Evolutionary conservation across 2,888 invertebrate genomes (phyloP).

Genomic region (Craniophora ligustri): DNA sequence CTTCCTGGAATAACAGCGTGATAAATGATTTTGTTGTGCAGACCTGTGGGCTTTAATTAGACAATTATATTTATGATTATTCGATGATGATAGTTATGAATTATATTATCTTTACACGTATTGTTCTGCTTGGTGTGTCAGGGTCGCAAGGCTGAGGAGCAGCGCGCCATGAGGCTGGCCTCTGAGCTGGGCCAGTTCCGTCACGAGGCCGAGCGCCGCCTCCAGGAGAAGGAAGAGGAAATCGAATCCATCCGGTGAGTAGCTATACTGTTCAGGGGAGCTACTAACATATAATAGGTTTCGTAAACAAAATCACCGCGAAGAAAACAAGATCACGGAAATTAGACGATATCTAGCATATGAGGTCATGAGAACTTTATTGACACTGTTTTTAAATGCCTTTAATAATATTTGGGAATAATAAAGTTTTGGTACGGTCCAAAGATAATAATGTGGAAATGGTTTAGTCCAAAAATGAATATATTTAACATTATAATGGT

Average conservation of each 20-base stretch:
- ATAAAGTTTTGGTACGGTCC: too few relatives aligned
- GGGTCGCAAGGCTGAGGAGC: constrained; percentile 99
- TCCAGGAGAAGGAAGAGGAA: constrained; percentile 99
- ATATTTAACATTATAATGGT: not conserved
- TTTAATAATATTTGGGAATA: too few relatives aligned
- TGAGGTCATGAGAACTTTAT: too few relatives aligned
- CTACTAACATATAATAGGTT: not conserved
- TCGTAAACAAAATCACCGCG: too few relatives aligned
- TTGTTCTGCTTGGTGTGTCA: constrained; percentile 67
- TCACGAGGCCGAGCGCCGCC: constrained; percentile 98
- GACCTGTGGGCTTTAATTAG: too few relatives aligned
- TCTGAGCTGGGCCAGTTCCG: constrained; percentile 98
- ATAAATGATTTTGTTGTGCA: constrained; percentile 1
- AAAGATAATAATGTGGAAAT: too few relatives aligned
- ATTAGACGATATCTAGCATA: too few relatives aligned
- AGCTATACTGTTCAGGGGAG: not conserved
- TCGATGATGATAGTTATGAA: too few relatives aligned
- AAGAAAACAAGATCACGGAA: not conserved
- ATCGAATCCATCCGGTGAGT: constrained; percentile 98
- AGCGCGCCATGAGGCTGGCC: constrained; percentile 96
- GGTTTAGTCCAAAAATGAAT: too few relatives aligned
- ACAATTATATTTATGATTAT: too few relatives aligned
- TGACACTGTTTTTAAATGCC: too few relatives aligned
- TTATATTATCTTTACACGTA: not conserved
- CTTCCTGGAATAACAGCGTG: constrained; percentile 23